Percentiles rank a stretch among this genome's conserved stretches.
phyloP scores from a whole-genome alignment of 2,113 vertebrate genomes.

The Scortum barcoo region DNA sequence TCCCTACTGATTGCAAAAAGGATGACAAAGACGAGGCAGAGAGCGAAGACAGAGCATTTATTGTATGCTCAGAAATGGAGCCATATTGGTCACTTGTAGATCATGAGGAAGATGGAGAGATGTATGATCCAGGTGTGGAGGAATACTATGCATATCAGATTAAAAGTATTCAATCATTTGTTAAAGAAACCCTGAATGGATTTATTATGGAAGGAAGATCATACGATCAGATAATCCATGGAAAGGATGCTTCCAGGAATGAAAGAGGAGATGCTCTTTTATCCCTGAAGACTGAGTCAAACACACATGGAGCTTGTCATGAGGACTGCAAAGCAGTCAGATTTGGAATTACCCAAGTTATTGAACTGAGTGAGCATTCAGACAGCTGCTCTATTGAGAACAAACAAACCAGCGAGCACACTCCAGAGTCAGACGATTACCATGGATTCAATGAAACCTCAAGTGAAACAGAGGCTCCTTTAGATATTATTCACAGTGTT shows the following conservation, averaged over 20 bases:
- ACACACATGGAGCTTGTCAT: neutral
- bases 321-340: conserved; percentile 20
- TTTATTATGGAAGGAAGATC: conserved; percentile 25
- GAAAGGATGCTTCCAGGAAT: neutral
- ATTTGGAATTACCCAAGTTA: conserved; percentile 38
- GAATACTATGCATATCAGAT: conserved; percentile 72
- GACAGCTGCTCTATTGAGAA: conserved; percentile 7
- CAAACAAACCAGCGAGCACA: neutral
- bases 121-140: conserved; percentile 55
- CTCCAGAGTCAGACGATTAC: conserved; percentile 21
- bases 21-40: conserved; percentile 3
- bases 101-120: conserved; percentile 2
- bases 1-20: neutral
- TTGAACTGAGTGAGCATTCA: conserved; percentile 21
- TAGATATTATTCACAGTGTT: conserved; percentile 74
- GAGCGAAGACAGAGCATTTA: conserved; percentile 20
- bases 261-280: conserved; percentile 1
- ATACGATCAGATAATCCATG: neutral
- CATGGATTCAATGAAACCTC: conserved; percentile 22
- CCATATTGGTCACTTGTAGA: conserved; percentile 67
- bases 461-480: conserved; percentile 19
- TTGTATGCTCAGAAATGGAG: conserved; percentile 68
- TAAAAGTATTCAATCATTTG: conserved; percentile 52
- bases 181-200: conserved; percentile 39
- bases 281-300: conserved; percentile 9